These are phyloP conservation scores for Capitulum mitella DNA, from an alignment of 2,888 invertebrate genomes.

Conservation along the genomic window DNA sequence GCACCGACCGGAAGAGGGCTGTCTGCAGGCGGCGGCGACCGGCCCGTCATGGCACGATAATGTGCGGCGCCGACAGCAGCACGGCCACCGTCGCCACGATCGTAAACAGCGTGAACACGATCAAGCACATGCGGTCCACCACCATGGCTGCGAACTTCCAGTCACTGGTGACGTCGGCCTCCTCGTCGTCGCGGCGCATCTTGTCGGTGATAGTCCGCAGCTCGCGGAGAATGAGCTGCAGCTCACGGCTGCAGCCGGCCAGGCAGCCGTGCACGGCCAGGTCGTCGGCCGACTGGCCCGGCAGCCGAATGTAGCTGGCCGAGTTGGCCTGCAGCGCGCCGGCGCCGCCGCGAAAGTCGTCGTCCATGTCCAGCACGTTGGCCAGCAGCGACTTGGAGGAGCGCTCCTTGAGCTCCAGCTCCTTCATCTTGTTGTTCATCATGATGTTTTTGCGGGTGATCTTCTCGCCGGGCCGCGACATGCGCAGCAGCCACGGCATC, in stretches of 20 bases:
- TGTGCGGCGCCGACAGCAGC: slow-evolving; percentile 88
- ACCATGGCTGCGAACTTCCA: slow-evolving; percentile 99
- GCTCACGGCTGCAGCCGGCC: slow-evolving; percentile 57
- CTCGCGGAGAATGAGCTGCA: slow-evolving; percentile 90
- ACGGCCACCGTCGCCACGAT: slow-evolving; percentile 95
- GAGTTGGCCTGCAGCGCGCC: neutral
- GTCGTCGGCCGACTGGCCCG: slow-evolving; percentile 48
- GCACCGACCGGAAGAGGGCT: too few species aligned
- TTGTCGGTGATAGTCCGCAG: slow-evolving; percentile 81
- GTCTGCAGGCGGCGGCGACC: too few species aligned
- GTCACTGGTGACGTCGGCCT: slow-evolving; percentile 89
- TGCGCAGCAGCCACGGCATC: slow-evolving; percentile 93
- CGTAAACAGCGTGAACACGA: slow-evolving; percentile 97
- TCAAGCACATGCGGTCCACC: slow-evolving; percentile 99
- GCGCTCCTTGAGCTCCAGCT: slow-evolving; percentile 79
- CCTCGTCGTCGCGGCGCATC: slow-evolving; percentile 90
- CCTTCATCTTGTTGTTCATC: slow-evolving; percentile 69
- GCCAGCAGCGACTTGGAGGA: slow-evolving; percentile 92
- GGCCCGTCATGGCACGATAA: slow-evolving; percentile 38
- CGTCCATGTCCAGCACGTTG: slow-evolving; percentile 94
- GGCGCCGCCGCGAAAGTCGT: slow-evolving; percentile 61
- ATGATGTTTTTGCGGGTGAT: slow-evolving; percentile 50
- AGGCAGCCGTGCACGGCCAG: slow-evolving; percentile 53
- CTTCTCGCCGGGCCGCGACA: slow-evolving; percentile 65
- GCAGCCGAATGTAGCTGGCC: slow-evolving; percentile 51